Evolutionary conservation across 2,113 vertebrate genomes (phyloP), one percentile per base, ranked within the genome.

Genomic region (Corythoichthys haematopterus): DNA sequence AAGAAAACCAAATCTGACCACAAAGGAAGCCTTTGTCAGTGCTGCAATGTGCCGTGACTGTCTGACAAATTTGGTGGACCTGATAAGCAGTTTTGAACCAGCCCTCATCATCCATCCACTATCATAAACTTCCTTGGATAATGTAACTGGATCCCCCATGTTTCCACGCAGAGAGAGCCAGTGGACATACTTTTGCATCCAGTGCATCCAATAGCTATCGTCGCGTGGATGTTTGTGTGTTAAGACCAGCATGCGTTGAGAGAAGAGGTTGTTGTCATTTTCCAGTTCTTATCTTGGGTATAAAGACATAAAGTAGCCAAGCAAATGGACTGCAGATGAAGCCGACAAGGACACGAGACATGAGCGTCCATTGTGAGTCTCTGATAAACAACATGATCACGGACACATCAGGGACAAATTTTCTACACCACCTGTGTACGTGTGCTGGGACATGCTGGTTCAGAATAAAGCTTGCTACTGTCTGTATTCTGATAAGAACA

Each of bases 11-110:
- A 66, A 68, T n/a, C 71, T 69, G 50, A 75, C 75, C 81, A 90
- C 88, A 91, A 92, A 91, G 87, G 74, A 65, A 10, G 58, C 46
- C 88, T 88, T 92, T 93, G 91, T 92, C 59, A 3, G 72, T 56
- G 73, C 64, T 83, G 79, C 80, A 92, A 92, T 92, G 90, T 89
- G 89, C 90, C 88, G 77, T 91, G 89, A 93, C 90, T 88, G 77
- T 76, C 85, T 82, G 75, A 89, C 88, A 90, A 90, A 90, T 86
- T 89, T 58, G 71, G 48, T 52, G 65, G 61, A 72, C 73, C 74
- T 71, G 92, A 93, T 92, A 90, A 92, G 87, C 58, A 68, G 40
- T 69, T 75, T 84, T 84, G 69, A 84, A 88, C 77, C 62, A 68
- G 76, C 82, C 79, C 80, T 14, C 69, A 80, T 86, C 74, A 62